A percentile compares a stretch with the other conserved stretches of the same genome.
phyloP scores from a whole-genome alignment of 2,797 vertebrate genomes.

The Pangasius krempfi region DNA sequence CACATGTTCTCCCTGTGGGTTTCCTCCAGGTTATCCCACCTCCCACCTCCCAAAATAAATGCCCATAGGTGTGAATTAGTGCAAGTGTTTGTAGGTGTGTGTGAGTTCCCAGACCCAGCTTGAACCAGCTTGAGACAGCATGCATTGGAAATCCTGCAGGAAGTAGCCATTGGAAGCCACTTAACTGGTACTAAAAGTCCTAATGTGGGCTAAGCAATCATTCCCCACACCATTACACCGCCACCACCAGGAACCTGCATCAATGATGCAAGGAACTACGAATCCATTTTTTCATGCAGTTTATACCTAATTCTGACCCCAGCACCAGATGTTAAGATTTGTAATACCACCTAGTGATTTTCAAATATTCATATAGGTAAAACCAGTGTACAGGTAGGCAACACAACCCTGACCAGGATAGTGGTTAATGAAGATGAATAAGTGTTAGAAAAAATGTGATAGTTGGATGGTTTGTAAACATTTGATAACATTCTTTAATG shows the following conservation, averaged over 20 bases:
- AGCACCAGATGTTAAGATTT: background rate
- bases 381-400: background rate
- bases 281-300: background rate
- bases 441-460: background rate
- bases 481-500: background rate
- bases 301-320: background rate
- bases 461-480: background rate
- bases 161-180: background rate
- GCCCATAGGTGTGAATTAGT: background rate
- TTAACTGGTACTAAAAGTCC: background rate
- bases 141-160: background rate
- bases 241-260: background rate
- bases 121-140: background rate
- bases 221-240: background rate
- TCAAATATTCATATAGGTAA: background rate
- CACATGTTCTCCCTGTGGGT: background rate
- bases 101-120: background rate
- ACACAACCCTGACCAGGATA: background rate
- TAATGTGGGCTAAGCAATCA: background rate
- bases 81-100: background rate
- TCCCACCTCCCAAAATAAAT: background rate
- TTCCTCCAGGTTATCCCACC: background rate
- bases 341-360: background rate
- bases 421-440: background rate
- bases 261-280: background rate